phyloP scores from a whole-genome alignment of 2,113 vertebrate species.

The Perccottus glenii region DNA sequence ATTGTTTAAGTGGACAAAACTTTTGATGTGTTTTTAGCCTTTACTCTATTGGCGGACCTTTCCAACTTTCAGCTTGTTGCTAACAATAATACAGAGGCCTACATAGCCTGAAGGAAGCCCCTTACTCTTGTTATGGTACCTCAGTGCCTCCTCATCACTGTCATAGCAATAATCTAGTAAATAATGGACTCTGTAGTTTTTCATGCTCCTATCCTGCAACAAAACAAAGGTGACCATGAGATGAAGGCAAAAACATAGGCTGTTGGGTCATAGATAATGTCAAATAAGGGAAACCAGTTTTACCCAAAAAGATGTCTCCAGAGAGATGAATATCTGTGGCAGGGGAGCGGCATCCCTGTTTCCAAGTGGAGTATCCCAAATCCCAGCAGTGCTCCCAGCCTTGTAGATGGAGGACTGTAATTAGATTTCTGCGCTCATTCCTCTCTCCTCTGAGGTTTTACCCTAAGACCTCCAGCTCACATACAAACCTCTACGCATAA shows the following conservation, averaged over 20 bases:
- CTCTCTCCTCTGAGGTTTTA: slow-evolving; percentile 34
- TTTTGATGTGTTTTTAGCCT: neutral
- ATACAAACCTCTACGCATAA: slow-evolving; percentile 5
- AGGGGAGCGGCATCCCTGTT: slow-evolving; percentile 20
- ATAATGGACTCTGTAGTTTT: slow-evolving; percentile 37
- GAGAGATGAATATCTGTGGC: slow-evolving; percentile 26
- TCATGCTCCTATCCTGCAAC: neutral
- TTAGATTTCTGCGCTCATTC: slow-evolving; percentile 46
- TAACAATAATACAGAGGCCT: neutral
- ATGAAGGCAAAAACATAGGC: neutral
- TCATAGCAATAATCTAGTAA: slow-evolving; percentile 47
- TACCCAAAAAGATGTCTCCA: slow-evolving; percentile 21
- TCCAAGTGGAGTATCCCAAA: slow-evolving; percentile 40
- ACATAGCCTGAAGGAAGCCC: slow-evolving; percentile 19
- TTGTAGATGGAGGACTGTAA: slow-evolving; percentile 59
- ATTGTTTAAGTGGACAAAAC: neutral
- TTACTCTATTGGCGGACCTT: neutral
- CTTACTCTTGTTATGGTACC: slow-evolving; percentile 1
- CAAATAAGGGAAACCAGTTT: slow-evolving; percentile 29
- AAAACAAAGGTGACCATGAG: neutral
- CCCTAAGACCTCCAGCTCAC: slow-evolving; percentile 29
- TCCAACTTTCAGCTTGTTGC: slow-evolving; percentile 16
- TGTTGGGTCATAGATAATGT: slow-evolving; percentile 13
- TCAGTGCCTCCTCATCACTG: slow-evolving; percentile 30
- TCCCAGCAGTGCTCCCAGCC: slow-evolving; percentile 57